Conservation (phyloP, 2,888 invertebrate genomes). For the Tethea ocularis region DNA sequence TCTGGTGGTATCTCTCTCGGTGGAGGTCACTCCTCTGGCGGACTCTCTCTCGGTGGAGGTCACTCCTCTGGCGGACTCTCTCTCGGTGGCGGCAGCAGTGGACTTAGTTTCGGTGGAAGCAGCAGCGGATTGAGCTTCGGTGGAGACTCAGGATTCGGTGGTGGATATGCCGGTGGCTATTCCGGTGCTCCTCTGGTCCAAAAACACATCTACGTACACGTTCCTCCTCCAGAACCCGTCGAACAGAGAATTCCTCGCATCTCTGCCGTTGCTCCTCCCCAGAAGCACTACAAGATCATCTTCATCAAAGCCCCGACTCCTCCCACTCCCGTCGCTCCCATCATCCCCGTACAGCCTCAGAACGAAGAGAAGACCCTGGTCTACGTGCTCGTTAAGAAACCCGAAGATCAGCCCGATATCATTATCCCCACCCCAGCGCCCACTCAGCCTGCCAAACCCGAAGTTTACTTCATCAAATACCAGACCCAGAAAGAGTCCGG, state of each 20-base stretch:
- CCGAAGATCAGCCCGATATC: slow-evolving; percentile 93
- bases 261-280: slow-evolving; percentile 87
- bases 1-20: slow-evolving; percentile 41
- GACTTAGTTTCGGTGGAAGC: slow-evolving; percentile 51
- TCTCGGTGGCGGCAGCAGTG: slow-evolving; percentile 34
- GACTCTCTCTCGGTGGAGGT: slow-evolving; percentile 36
- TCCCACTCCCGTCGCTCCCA: slow-evolving; percentile 91
- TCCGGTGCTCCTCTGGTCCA: slow-evolving; percentile 87
- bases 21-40: slow-evolving; percentile 34
- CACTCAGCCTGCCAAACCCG: slow-evolving; percentile 93
- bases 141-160: slow-evolving; percentile 66
- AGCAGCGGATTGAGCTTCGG: slow-evolving; percentile 47
- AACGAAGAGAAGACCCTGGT: slow-evolving; percentile 95
- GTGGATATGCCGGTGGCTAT: slow-evolving; percentile 73
- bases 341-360: slow-evolving; percentile 91
- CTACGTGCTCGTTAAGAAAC: slow-evolving; percentile 94
- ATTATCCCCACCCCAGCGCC: slow-evolving; percentile 90
- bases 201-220: slow-evolving; percentile 95
- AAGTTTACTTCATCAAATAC: slow-evolving; percentile 95
- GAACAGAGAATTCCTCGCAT: slow-evolving; percentile 87
- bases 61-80: slow-evolving; percentile 34
- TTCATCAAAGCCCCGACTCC: slow-evolving; percentile 96
- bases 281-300: slow-evolving; percentile 96
- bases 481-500: slow-evolving; percentile 86
- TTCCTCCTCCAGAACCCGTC: slow-evolving; percentile 94